Evolutionary conservation across 2,888 invertebrate species (phyloP).

Genomic region (Lithophane ornitopus): DNA sequence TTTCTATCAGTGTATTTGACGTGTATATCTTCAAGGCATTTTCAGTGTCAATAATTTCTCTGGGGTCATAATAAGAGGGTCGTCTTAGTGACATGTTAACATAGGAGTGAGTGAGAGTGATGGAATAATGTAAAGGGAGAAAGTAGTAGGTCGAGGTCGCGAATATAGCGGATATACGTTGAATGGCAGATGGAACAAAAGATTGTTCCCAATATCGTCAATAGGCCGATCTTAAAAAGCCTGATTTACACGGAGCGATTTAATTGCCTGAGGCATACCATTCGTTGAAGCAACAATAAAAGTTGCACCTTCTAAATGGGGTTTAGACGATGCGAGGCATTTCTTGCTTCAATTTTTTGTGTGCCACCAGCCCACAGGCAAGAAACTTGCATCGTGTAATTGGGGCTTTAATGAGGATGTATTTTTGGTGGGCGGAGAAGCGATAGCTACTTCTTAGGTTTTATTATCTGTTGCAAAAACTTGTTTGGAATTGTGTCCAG

Average conservation of each 20-base stretch:
- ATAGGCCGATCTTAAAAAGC: slow-evolving; percentile 1
- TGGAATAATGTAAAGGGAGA: slow-evolving; percentile 47
- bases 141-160: slow-evolving; percentile 54
- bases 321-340: too few relatives aligned
- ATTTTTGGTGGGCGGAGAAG: slow-evolving; percentile 5
- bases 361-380: too few relatives aligned
- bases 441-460: not conserved
- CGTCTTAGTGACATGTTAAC: slow-evolving; percentile 50
- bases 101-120: slow-evolving; percentile 43
- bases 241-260: too few relatives aligned
- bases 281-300: too few relatives aligned
- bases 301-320: too few relatives aligned
- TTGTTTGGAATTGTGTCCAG: not conserved
- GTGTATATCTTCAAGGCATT: slow-evolving; percentile 34
- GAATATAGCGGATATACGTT: slow-evolving; percentile 27
- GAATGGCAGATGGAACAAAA: slow-evolving; percentile 39
- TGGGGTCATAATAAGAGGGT: slow-evolving; percentile 37
- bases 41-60: slow-evolving; percentile 58
- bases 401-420: not conserved
- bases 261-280: too few relatives aligned
- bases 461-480: not conserved
- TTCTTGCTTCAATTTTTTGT: too few relatives aligned
- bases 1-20: slow-evolving; percentile 33
- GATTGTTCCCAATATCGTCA: slow-evolving; percentile 27
- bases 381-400: too few relatives aligned